A percentile compares a stretch with the other conserved stretches of the same genome.
These are phyloP conservation scores for Alectura lathami DNA, from an alignment of 2,113 vertebrate genomes.

Conservation along the genomic window DNA sequence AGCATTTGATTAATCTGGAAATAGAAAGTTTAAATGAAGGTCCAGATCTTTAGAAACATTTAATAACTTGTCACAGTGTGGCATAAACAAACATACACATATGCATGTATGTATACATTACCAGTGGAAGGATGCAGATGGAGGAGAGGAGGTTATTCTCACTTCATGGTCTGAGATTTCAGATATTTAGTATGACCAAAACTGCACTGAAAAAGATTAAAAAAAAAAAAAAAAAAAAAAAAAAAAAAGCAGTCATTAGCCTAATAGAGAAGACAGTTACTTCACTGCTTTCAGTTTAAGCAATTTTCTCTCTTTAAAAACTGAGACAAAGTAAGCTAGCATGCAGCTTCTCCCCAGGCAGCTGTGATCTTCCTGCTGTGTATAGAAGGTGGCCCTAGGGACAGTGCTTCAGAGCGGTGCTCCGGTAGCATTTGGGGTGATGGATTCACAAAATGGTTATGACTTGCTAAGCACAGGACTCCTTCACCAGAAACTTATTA, in stretches of 20 bases:
- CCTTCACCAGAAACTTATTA: neutral
- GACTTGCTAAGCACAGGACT: neutral
- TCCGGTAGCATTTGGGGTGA: neutral
- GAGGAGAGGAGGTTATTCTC: neutral
- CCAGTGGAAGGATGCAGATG: neutral
- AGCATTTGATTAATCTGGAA: neutral
- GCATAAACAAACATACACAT: neutral
- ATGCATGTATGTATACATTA: neutral
- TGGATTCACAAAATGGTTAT: neutral
- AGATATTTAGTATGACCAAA: neutral
- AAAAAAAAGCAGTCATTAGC: neutral
- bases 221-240: neutral
- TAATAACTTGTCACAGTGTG: neutral
- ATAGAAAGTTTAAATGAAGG: neutral
- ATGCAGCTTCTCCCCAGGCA: neutral
- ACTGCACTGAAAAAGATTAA: neutral
- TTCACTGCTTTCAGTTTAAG: neutral
- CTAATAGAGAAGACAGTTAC: neutral
- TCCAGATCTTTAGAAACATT: neutral
- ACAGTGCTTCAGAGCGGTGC: neutral
- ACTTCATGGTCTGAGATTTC: neutral
- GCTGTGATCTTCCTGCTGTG: neutral
- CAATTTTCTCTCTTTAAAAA: neutral
- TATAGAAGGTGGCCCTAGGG: neutral
- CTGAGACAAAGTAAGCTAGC: neutral